phyloP scores from a whole-genome alignment of 1,140 invertebrate genomes.

The Drosophila mojavensis region DNA sequence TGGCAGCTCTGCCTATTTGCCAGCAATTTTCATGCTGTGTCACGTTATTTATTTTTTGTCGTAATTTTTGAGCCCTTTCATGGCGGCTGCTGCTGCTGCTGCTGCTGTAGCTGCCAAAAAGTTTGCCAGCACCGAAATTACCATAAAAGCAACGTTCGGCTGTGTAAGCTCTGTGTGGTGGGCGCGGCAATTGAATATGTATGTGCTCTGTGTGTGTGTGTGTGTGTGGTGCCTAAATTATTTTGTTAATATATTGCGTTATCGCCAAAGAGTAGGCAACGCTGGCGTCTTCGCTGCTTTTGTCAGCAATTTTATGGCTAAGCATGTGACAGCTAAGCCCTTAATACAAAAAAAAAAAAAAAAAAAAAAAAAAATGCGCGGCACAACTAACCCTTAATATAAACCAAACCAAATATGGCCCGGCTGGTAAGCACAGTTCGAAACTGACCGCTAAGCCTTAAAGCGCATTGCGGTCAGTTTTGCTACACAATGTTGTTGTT shows the following conservation, averaged over 20 bases:
- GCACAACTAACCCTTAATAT: conserved; percentile 32
- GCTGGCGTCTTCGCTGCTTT: conserved; percentile 4
- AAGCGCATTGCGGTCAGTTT: conserved; percentile 60
- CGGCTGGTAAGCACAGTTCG: conserved; percentile 11
- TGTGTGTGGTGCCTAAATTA: conserved; percentile 46
- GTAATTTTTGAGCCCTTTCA: conserved; percentile 63
- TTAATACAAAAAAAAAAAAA: conserved; percentile 42
- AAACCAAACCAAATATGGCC: conserved; percentile 19
- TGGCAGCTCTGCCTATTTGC: conserved; percentile 16
- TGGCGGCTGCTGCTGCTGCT: not conserved
- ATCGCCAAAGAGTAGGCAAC: conserved; percentile 17
- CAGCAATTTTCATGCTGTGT: conserved; percentile 61
- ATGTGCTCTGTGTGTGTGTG: not conserved
- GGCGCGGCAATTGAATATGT: conserved; percentile 34
- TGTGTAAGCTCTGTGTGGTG: not conserved
- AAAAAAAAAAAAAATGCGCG: conserved; percentile 8
- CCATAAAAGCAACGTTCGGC: conserved; percentile 49
- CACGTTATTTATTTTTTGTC: conserved; percentile 65
- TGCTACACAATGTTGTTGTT: conserved; percentile 14
- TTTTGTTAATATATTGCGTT: conserved; percentile 55
- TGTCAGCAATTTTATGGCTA: conserved; percentile 41
- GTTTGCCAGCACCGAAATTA: conserved; percentile 46
- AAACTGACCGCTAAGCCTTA: conserved; percentile 44
- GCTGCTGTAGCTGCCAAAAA: conserved; percentile 26
- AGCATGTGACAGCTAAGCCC: conserved; percentile 47